phyloP scores from a whole-genome alignment of 2,888 invertebrate genomes.

The Polydesmus complanatus region DNA sequence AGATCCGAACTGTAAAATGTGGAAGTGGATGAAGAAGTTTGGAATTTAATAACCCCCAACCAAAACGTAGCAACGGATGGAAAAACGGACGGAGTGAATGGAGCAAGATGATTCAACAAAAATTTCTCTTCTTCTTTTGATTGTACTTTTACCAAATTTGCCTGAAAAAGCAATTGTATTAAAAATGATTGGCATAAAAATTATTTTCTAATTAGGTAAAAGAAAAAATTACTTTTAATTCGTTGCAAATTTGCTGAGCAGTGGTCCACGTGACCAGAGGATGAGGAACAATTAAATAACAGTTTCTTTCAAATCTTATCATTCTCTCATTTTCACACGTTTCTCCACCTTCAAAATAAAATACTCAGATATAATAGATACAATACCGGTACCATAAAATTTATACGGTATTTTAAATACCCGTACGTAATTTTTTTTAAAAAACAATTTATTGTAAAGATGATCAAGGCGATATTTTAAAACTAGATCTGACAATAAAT shows the following conservation, averaged over 20 bases:
- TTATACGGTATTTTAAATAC: too few relatives aligned
- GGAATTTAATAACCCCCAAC: background rate
- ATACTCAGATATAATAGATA: too few relatives aligned
- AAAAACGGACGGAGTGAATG: background rate
- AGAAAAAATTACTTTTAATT: background rate
- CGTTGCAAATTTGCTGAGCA: conserved; percentile 28
- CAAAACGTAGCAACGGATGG: background rate
- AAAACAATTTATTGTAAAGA: too few relatives aligned
- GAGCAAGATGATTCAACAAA: background rate
- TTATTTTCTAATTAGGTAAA: background rate
- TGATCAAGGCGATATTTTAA: too few relatives aligned
- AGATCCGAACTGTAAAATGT: too few relatives aligned
- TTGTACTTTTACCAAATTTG: conserved; percentile 1
- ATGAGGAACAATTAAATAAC: conserved; percentile 60
- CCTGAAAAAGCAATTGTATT: background rate
- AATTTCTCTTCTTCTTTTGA: conserved; percentile 12
- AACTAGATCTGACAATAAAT: too few relatives aligned
- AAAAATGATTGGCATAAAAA: background rate
- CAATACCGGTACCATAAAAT: too few relatives aligned
- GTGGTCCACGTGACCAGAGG: conserved; percentile 60
- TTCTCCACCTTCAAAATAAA: too few relatives aligned
- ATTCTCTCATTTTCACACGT: too few relatives aligned
- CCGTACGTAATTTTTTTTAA: too few relatives aligned
- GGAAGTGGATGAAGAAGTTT: background rate
- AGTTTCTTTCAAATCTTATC: conserved; percentile 51